These are phyloP conservation scores for Eulemur macaco DNA, from an alignment of 2,113 vertebrate species.

Conservation along the genomic window DNA sequence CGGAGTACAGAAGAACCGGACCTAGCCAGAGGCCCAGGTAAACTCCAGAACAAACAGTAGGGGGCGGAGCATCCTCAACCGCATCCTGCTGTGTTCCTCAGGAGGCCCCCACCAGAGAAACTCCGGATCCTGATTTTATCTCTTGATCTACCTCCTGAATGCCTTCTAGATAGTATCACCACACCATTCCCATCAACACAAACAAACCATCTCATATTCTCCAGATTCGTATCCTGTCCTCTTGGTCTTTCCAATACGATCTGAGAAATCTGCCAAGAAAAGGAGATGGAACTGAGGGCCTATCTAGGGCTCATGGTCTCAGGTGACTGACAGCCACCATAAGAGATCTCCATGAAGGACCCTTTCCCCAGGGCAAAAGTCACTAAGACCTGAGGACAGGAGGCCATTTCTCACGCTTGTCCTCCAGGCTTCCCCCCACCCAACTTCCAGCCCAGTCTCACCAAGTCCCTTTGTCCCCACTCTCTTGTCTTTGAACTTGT, in stretches of 20 bases:
- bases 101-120: neutral
- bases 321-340: neutral
- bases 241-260: slow-evolving; percentile 92
- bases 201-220: slow-evolving; percentile 93
- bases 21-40: neutral
- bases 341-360: neutral
- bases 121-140: neutral
- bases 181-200: slow-evolving; percentile 11
- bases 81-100: neutral
- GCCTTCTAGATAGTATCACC: neutral
- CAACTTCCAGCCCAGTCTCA: slow-evolving; percentile 80
- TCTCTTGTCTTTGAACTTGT: slow-evolving; percentile 98
- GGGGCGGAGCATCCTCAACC: neutral
- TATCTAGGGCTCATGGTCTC: neutral
- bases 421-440: neutral
- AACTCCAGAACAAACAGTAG: neutral
- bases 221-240: slow-evolving; percentile 95
- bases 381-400: neutral
- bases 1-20: neutral
- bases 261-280: slow-evolving; percentile 92
- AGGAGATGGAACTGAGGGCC: slow-evolving; percentile 5
- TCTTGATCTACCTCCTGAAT: neutral
- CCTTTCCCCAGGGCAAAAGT: neutral
- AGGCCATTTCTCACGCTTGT: neutral
- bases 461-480: slow-evolving; percentile 93